Percentiles rank a stretch among this genome's conserved stretches.
These are phyloP conservation scores for Larimichthys polyactis DNA, from an alignment of 2,113 vertebrate genomes.

Conservation along the genomic window DNA sequence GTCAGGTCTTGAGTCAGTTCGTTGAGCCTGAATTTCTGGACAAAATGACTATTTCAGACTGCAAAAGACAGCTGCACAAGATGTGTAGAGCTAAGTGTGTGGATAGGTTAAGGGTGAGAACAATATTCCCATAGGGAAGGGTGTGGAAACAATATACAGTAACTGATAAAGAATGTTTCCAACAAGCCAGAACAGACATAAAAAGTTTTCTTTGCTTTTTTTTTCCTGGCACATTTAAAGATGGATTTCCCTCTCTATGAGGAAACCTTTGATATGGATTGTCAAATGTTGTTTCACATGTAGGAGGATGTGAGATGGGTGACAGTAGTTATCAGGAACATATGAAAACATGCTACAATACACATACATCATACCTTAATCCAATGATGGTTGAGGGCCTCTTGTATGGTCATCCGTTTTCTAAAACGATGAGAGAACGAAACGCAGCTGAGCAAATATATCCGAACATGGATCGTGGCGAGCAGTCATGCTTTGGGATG, in stretches of 20 bases:
- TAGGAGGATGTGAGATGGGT: not conserved
- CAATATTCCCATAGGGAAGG: slow-evolving; percentile 2
- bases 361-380: slow-evolving; percentile 88
- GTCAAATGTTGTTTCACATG: not conserved
- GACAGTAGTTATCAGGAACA: slow-evolving; percentile 9
- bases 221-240: slow-evolving; percentile 1
- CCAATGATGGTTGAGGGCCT: slow-evolving; percentile 94
- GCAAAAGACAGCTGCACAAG: not conserved
- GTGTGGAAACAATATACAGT: slow-evolving; percentile 17
- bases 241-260: not conserved
- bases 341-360: slow-evolving; percentile 54
- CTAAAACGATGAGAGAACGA: slow-evolving; percentile 78
- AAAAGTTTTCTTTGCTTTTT: not conserved
- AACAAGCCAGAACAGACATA: slow-evolving; percentile 8
- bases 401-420: slow-evolving; percentile 93
- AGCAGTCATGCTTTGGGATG: not conserved
- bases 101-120: not conserved
- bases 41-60: not conserved
- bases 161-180: slow-evolving; percentile 11
- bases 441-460: slow-evolving; percentile 62
- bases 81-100: not conserved
- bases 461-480: not conserved
- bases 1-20: slow-evolving; percentile 12
- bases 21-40: slow-evolving; percentile 1
- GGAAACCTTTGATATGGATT: slow-evolving; percentile 1